Evolutionary conservation across 2,113 vertebrate species (phyloP).

Genomic region (Galbula dea): DNA sequence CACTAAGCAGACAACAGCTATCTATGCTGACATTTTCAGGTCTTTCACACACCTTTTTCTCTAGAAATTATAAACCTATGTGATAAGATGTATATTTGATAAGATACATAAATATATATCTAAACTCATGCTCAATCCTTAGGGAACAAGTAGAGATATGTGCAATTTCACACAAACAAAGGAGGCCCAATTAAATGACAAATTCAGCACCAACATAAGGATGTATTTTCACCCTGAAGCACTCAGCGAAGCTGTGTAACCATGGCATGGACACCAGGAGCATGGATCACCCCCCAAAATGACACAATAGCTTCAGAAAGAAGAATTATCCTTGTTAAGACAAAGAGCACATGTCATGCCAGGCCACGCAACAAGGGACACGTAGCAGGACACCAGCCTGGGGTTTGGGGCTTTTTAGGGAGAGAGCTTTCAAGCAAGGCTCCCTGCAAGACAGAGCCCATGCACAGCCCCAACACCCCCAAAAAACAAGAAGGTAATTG

Average conservation of each 20-base stretch:
- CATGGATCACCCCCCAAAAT: background rate
- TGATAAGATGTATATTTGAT: background rate
- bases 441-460: background rate
- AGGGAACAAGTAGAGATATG: background rate
- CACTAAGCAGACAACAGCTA: background rate
- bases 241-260: background rate
- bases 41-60: background rate
- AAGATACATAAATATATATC: background rate
- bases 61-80: background rate
- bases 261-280: fast-evolving
- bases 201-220: background rate
- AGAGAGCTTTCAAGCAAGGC: background rate
- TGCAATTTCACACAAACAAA: background rate
- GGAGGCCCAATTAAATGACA: fast-evolving
- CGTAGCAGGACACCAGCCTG: background rate
- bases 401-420: background rate
- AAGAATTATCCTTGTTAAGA: background rate
- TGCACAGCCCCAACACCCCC: background rate
- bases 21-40: background rate
- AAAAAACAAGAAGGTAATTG: background rate
- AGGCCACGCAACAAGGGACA: background rate
- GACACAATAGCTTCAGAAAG: background rate
- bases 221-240: background rate
- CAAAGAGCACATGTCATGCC: background rate
- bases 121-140: background rate